Evolutionary conservation across 2,113 vertebrate species (phyloP).

Genomic region (Colius striatus): DNA sequence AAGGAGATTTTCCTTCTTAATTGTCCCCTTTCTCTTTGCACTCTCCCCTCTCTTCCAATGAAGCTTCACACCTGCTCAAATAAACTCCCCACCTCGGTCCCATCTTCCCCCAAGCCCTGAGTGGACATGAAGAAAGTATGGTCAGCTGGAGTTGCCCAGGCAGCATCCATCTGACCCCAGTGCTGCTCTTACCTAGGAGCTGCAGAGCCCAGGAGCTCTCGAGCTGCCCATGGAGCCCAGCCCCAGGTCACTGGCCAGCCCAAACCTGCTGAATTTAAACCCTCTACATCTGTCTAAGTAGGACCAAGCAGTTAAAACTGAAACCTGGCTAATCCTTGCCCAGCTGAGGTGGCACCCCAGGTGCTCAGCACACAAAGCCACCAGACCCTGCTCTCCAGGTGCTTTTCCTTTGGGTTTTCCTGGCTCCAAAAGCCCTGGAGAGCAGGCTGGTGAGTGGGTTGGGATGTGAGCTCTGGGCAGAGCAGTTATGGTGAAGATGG

Average conservation of each 20-base stretch:
- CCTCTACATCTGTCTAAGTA: not conserved
- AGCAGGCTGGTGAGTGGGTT: not conserved
- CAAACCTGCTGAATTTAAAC: not conserved
- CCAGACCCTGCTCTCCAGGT: not conserved
- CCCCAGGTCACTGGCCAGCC: not conserved
- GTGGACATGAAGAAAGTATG: fast-evolving
- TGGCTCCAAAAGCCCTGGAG: not conserved
- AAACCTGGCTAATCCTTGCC: not conserved
- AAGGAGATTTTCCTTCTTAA: too few relatives aligned
- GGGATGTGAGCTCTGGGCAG: not conserved
- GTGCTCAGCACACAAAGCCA: not conserved
- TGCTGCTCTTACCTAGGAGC: not conserved
- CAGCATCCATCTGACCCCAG: fast-evolving
- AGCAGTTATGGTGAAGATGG: not conserved
- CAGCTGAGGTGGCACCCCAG: not conserved
- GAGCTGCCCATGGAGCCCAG: not conserved
- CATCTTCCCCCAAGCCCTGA: not conserved
- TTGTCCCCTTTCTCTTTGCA: not conserved
- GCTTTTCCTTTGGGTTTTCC: not conserved
- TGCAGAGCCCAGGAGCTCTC: not conserved
- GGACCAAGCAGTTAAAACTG: not conserved
- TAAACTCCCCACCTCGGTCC: not conserved
- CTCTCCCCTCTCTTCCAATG: not conserved
- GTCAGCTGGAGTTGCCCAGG: not conserved
- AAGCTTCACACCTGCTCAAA: not conserved